Percentiles rank a stretch among this genome's conserved stretches.
phyloP scores from a whole-genome alignment of 2,113 vertebrate genomes.

The Copsychus sechellarum region DNA sequence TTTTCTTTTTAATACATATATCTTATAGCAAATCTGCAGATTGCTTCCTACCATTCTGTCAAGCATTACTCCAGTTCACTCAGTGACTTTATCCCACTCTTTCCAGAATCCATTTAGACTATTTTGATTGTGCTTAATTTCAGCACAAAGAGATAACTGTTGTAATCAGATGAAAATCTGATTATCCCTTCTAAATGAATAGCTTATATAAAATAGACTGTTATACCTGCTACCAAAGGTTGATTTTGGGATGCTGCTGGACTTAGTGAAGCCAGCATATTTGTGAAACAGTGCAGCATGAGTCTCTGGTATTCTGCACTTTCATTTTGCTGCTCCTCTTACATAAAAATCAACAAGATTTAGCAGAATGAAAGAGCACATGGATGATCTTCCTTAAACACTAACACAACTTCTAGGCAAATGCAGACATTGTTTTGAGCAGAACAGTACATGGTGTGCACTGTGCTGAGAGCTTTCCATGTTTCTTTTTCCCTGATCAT shows the following conservation, averaged over 20 bases:
- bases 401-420: neutral
- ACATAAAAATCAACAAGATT: neutral
- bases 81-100: neutral
- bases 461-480: neutral
- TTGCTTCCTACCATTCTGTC: neutral
- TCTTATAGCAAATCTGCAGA: neutral
- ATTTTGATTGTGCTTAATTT: neutral
- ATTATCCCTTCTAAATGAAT: neutral
- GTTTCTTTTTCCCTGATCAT: neutral
- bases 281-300: neutral
- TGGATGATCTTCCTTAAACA: neutral
- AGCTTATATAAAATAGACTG: neutral
- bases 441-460: neutral
- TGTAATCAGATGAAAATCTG: neutral
- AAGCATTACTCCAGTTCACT: neutral
- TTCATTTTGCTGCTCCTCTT: neutral
- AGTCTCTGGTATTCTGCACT: neutral
- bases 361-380: neutral
- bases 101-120: neutral
- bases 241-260: neutral
- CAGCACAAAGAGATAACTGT: neutral
- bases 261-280: neutral
- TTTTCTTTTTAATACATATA: neutral
- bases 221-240: neutral
- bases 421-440: neutral